Conservation (phyloP, 2,113 vertebrate species). For the Caloenas nicobarica region DNA sequence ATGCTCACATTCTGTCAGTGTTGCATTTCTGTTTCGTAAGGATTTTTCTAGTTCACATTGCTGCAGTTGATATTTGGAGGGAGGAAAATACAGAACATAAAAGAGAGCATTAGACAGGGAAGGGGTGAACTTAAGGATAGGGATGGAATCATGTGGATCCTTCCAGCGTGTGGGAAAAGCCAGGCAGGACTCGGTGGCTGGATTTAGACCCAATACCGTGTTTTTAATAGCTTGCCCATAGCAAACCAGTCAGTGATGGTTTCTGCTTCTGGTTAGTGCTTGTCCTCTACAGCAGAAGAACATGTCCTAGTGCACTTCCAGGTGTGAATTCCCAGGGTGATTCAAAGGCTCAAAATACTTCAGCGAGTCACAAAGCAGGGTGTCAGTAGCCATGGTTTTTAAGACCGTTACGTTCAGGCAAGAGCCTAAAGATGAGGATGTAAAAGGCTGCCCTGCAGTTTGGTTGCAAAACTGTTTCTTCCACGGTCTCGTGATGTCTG, state of each 20-base stretch:
- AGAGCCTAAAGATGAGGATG: not conserved
- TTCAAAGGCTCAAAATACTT: not conserved
- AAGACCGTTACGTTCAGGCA: not conserved
- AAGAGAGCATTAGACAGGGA: not conserved
- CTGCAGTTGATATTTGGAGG: not conserved
- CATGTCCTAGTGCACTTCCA: not conserved
- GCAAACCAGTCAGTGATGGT: not conserved
- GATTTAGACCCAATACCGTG: not conserved
- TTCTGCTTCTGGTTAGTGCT: not conserved
- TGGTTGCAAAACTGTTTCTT: not conserved
- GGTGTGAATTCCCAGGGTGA: not conserved
- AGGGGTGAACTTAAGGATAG: not conserved
- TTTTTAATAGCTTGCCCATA: not conserved
- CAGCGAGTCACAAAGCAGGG: not conserved
- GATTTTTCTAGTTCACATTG: not conserved
- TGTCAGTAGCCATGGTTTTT: not conserved
- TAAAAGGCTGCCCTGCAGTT: not conserved
- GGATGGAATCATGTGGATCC: not conserved
- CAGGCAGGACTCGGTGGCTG: not conserved
- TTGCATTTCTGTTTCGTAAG: not conserved
- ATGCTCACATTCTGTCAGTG: not conserved
- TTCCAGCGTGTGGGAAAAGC: not conserved
- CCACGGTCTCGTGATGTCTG: accelerated
- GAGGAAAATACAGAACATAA: not conserved
- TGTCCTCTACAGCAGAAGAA: not conserved